Evolutionary conservation across 2,113 vertebrate species (phyloP).

Genomic region (Larimichthys crocea): DNA sequence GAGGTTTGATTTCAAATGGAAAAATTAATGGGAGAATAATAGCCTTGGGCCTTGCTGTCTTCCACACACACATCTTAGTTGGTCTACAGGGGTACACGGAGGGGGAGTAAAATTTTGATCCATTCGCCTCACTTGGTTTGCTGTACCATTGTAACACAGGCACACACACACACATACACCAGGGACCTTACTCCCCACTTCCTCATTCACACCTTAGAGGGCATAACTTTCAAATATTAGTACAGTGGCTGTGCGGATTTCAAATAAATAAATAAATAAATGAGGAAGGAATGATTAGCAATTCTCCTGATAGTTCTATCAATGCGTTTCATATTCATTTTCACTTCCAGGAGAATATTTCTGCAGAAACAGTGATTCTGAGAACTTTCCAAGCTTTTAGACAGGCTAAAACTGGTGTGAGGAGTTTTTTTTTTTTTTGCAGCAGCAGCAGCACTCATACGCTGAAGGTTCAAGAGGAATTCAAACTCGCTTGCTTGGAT

Average conservation of each 20-base stretch:
- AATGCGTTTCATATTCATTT: conserved; percentile 76
- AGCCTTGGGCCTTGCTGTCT: conserved; percentile 80
- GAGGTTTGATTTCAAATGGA: conserved; percentile 88
- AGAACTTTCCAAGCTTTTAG: conserved; percentile 66
- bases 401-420: conserved; percentile 18
- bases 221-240: conserved; percentile 85
- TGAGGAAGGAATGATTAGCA: conserved; percentile 74
- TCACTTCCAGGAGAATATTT: conserved; percentile 78
- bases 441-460: not conserved
- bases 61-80: conserved; percentile 72
- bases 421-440: conserved; percentile 9
- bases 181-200: conserved; percentile 46
- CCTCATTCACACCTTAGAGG: conserved; percentile 70
- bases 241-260: conserved; percentile 73
- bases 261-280: conserved; percentile 83
- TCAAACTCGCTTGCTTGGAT: not conserved
- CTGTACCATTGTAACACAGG: conserved; percentile 68
- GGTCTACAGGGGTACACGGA: conserved; percentile 66
- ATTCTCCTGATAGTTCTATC: conserved; percentile 67
- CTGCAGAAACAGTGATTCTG: conserved; percentile 71
- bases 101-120: conserved; percentile 61
- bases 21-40: conserved; percentile 88
- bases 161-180: conserved; percentile 32
- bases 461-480: not conserved
- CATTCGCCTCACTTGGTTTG: conserved; percentile 58